Evolutionary conservation across 1,140 invertebrate species (phyloP).

Genomic region (Brachionus sp.): DNA sequence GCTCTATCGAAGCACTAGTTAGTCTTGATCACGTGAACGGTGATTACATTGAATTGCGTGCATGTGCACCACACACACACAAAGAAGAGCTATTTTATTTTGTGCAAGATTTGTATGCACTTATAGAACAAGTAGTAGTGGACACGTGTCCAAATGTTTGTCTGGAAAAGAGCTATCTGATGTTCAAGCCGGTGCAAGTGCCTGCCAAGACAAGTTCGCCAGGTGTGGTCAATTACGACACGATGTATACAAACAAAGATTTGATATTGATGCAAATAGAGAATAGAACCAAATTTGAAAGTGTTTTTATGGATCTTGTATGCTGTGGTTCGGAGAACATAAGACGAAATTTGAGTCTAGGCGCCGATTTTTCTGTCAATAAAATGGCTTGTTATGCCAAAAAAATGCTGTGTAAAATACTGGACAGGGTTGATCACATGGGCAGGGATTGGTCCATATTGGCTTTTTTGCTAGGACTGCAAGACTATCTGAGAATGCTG

Average conservation of each 20-base stretch:
- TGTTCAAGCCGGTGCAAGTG: slow-evolving; percentile 50
- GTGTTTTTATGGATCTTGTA: slow-evolving; percentile 63
- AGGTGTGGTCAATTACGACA: background rate
- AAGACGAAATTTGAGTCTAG: slow-evolving; percentile 56
- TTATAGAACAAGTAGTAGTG: slow-evolving; percentile 67
- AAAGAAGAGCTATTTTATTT: slow-evolving; percentile 65
- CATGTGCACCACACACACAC: slow-evolving; percentile 65
- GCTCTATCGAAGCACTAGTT: background rate
- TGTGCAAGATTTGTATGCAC: slow-evolving; percentile 70
- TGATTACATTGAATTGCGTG: slow-evolving; percentile 65
- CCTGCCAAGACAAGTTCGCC: background rate
- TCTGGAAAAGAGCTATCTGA: slow-evolving; percentile 67
- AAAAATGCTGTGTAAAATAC: slow-evolving; percentile 62
- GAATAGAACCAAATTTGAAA: background rate
- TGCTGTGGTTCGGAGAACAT: slow-evolving; percentile 66
- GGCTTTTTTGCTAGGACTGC: slow-evolving; percentile 69
- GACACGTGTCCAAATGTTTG: slow-evolving; percentile 69
- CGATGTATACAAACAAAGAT: slow-evolving; percentile 1
- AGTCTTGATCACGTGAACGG: slow-evolving; percentile 39
- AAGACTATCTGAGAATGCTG: slow-evolving; percentile 62
- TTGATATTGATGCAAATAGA: slow-evolving; percentile 10
- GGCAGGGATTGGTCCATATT: slow-evolving; percentile 78
- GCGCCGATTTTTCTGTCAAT: slow-evolving; percentile 59
- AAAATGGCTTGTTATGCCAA: slow-evolving; percentile 49
- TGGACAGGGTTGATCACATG: slow-evolving; percentile 74